These are phyloP conservation scores for Megalopta genalis DNA, from an alignment of 1,140 invertebrate species.

Conservation along the genomic window DNA sequence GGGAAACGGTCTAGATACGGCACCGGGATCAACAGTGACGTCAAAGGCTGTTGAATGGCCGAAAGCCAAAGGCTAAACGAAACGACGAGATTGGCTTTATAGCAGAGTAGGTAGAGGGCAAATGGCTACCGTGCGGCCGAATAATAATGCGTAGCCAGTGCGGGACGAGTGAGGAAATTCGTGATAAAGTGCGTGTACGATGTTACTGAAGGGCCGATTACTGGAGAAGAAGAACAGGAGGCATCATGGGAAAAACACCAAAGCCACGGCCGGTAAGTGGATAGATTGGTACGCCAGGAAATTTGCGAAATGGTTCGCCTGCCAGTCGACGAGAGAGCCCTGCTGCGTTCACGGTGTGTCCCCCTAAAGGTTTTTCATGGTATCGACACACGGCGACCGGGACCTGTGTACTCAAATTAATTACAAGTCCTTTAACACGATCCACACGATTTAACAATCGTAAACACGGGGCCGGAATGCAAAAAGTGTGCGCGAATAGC, in stretches of 20 bases:
- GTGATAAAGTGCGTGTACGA: slow-evolving; percentile 68
- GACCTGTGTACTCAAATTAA: slow-evolving; percentile 17
- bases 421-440: not conserved
- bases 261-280: slow-evolving; percentile 77
- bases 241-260: slow-evolving; percentile 74
- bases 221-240: slow-evolving; percentile 71
- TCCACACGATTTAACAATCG: not conserved
- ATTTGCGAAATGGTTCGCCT: slow-evolving; percentile 63
- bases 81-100: slow-evolving; percentile 48
- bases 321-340: slow-evolving; percentile 65
- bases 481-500: not conserved
- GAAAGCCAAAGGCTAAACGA: slow-evolving; percentile 70
- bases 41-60: slow-evolving; percentile 62
- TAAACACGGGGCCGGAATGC: not conserved
- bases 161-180: slow-evolving; percentile 53
- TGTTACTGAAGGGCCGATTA: slow-evolving; percentile 75
- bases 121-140: slow-evolving; percentile 73
- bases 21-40: slow-evolving; percentile 59
- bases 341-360: slow-evolving; percentile 42
- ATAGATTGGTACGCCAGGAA: slow-evolving; percentile 55
- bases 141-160: slow-evolving; percentile 74
- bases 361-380: slow-evolving; percentile 65
- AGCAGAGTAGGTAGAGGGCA: slow-evolving; percentile 67
- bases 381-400: slow-evolving; percentile 56
- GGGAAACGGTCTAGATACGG: slow-evolving; percentile 7